These are phyloP conservation scores for Drosophila ustulata DNA, from an alignment of 2,888 invertebrate species.

Conservation along the genomic window DNA sequence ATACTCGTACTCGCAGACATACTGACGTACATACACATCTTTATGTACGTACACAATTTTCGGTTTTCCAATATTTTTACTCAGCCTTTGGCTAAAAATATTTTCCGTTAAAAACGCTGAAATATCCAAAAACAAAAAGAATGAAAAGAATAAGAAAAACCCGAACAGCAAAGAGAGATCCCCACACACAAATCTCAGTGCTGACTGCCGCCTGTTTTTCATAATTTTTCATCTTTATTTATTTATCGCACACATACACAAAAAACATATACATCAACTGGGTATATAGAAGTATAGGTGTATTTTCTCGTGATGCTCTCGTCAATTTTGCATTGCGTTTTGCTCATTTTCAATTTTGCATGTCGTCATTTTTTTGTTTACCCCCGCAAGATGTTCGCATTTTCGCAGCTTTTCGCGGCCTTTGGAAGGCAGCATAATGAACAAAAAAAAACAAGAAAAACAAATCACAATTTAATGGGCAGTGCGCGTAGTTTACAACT, in stretches of 20 bases:
- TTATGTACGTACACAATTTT: conserved; percentile 45
- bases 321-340: conserved; percentile 30
- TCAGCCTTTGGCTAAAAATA: conserved; percentile 72
- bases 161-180: conserved; percentile 8
- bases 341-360: conserved; percentile 44
- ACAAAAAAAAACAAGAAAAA: conserved; percentile 36
- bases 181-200: conserved; percentile 18
- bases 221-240: conserved; percentile 76
- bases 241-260: conserved; percentile 34
- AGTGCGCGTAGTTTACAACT: conserved; percentile 65
- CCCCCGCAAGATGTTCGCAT: conserved; percentile 42
- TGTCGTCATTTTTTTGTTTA: conserved; percentile 77
- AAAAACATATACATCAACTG: not conserved
- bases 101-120: conserved; percentile 61
- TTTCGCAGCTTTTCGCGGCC: conserved; percentile 44
- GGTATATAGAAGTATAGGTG: conserved; percentile 17
- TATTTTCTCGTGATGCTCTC: conserved; percentile 31
- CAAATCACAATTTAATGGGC: conserved; percentile 73
- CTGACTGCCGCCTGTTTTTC: conserved; percentile 67
- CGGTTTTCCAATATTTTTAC: conserved; percentile 71
- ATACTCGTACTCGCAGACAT: conserved; percentile 8
- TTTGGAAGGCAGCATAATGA: conserved; percentile 39
- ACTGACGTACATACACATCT: not conserved
- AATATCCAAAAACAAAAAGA: conserved; percentile 44
- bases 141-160: conserved; percentile 25